These are phyloP conservation scores for Malurus elegans DNA, from an alignment of 2,113 vertebrate species.

Conservation along the genomic window DNA sequence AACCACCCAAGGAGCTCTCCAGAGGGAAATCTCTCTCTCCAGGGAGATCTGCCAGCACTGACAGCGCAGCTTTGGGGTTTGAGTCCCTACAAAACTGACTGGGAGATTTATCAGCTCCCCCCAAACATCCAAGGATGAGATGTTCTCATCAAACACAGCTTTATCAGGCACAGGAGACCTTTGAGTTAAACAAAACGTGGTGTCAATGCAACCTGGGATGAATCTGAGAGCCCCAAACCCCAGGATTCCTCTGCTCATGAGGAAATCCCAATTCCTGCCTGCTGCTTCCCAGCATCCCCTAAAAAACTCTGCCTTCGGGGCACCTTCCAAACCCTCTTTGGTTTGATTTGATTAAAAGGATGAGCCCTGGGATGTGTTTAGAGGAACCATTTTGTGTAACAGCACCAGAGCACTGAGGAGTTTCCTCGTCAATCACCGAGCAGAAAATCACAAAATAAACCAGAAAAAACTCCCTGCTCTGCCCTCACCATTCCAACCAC, in stretches of 20 bases:
- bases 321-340: not conserved
- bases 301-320: not conserved
- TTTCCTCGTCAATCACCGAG: not conserved
- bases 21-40: too few species aligned
- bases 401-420: fast-evolving
- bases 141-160: not conserved
- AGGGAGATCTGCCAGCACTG: not conserved
- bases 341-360: not conserved
- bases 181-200: not conserved
- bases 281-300: not conserved
- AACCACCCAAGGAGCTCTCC: fast-evolving
- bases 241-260: not conserved
- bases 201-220: fast-evolving
- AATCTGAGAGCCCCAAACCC: not conserved
- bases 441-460: not conserved
- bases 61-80: not conserved
- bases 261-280: not conserved
- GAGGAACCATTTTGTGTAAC: not conserved
- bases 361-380: not conserved
- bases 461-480: not conserved
- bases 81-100: not conserved
- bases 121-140: not conserved
- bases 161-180: not conserved
- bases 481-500: not conserved
- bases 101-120: not conserved